Percentiles rank a stretch among this genome's conserved stretches.
Conservation (phyloP, 1,140 invertebrate species). For the Spodoptera frugiperda region DNA sequence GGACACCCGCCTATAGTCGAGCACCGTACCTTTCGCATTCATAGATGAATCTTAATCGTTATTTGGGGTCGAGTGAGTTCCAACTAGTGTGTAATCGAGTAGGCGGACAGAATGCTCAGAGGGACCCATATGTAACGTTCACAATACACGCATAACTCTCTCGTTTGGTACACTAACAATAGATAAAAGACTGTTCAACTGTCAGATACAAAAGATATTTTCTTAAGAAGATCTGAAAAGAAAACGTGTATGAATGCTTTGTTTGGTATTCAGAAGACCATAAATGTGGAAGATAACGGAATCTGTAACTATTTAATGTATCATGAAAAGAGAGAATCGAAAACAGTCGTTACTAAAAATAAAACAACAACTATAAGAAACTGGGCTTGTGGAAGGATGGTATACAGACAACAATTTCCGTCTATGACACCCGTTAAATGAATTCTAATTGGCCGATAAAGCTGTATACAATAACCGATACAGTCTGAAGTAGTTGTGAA, state of each 20-base stretch:
- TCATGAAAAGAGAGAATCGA: neutral
- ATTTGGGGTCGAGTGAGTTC: constrained; percentile 20
- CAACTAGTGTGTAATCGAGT: constrained; percentile 35
- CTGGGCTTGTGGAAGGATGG: neutral
- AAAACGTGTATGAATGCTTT: neutral
- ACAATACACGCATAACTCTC: neutral
- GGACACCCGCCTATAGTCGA: neutral
- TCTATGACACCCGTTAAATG: neutral
- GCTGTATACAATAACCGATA: constrained; percentile 6
- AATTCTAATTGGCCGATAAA: constrained; percentile 2
- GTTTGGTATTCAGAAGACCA: constrained; percentile 9
- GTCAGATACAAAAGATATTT: constrained; percentile 22
- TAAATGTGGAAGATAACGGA: neutral
- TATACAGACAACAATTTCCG: neutral
- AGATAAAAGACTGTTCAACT: constrained; percentile 3
- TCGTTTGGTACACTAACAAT: constrained; percentile 8
- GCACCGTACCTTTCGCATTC: neutral
- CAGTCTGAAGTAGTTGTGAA: constrained; percentile 8
- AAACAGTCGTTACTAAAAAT: neutral
- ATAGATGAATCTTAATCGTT: constrained; percentile 27
- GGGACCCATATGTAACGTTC: neutral
- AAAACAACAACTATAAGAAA: neutral
- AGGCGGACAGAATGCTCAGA: neutral
- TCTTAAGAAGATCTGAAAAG: constrained; percentile 2
- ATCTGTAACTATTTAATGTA: neutral